These are phyloP conservation scores for Cosmia trapezina DNA, from an alignment of 2,888 invertebrate genomes.

Conservation along the genomic window DNA sequence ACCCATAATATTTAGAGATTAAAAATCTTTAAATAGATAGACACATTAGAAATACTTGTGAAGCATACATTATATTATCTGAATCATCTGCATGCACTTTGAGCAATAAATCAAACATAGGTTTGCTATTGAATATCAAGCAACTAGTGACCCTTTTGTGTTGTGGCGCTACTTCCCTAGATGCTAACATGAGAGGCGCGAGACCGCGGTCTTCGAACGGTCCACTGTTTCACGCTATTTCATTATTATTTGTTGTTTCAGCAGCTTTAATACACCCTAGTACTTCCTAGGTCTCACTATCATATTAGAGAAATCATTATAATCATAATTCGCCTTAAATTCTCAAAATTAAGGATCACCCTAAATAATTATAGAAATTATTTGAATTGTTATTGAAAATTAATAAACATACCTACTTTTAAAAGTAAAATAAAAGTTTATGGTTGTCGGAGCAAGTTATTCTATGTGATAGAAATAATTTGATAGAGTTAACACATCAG, in stretches of 20 bases:
- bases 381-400: slow-evolving; percentile 19
- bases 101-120: slow-evolving; percentile 26
- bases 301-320: slow-evolving; percentile 19
- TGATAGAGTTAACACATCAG: slow-evolving; percentile 75
- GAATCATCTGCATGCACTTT: slow-evolving; percentile 20
- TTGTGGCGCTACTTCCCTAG: slow-evolving; percentile 30
- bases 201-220: slow-evolving; percentile 27
- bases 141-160: slow-evolving; percentile 26
- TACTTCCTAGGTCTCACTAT: slow-evolving; percentile 41
- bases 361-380: slow-evolving; percentile 1
- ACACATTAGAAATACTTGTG: slow-evolving; percentile 52
- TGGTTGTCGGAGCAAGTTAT: slow-evolving; percentile 55
- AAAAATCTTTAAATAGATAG: slow-evolving; percentile 41
- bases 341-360: slow-evolving; percentile 26
- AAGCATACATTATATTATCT: slow-evolving; percentile 41
- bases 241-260: slow-evolving; percentile 31
- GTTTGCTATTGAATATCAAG: slow-evolving; percentile 47
- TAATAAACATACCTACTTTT: slow-evolving; percentile 14
- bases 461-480: slow-evolving; percentile 67
- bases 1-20: slow-evolving; percentile 45
- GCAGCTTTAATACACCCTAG: slow-evolving; percentile 38
- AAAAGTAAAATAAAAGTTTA: slow-evolving; percentile 34
- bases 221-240: slow-evolving; percentile 23
- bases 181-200: slow-evolving; percentile 26
- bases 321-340: slow-evolving; percentile 26